Conservation (phyloP, 2,888 invertebrate genomes). For the Eupithecia exiguata region DNA sequence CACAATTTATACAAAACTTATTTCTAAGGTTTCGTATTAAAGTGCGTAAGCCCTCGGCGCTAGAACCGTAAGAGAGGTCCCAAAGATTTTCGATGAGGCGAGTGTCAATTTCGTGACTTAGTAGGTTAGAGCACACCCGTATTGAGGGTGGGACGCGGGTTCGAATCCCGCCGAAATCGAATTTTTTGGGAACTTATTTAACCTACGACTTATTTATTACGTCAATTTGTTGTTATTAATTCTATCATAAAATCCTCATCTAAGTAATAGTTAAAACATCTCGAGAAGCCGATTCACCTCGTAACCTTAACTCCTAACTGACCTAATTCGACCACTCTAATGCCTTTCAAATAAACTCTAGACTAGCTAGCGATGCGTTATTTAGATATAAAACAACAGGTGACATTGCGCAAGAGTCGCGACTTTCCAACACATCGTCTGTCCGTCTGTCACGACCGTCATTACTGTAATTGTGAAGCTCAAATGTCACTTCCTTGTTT, state of each 20-base stretch:
- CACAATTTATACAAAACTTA: no score
- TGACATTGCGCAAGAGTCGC: constrained; percentile 39
- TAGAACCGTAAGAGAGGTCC: no score
- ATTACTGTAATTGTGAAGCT: constrained; percentile 33
- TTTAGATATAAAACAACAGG: not conserved
- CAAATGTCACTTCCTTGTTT: constrained; percentile 23
- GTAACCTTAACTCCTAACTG: not conserved
- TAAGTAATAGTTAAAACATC: not conserved
- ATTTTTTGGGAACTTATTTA: no score
- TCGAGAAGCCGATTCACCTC: not conserved
- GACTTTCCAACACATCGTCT: constrained; percentile 50
- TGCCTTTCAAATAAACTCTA: constrained; percentile 22
- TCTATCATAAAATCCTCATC: not conserved
- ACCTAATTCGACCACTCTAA: constrained; percentile 14
- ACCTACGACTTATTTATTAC: no score
- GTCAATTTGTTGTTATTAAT: no score
- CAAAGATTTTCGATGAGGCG: no score
- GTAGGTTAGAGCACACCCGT: no score
- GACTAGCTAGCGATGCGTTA: not conserved
- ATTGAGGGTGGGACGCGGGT: no score
- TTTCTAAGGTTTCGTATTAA: no score
- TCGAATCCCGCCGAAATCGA: no score
- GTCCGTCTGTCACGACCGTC: constrained; percentile 39
- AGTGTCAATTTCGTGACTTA: no score
- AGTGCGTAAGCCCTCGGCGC: no score